phyloP scores from a whole-genome alignment of 2,888 invertebrate species.

The Drosophila multiciliata region DNA sequence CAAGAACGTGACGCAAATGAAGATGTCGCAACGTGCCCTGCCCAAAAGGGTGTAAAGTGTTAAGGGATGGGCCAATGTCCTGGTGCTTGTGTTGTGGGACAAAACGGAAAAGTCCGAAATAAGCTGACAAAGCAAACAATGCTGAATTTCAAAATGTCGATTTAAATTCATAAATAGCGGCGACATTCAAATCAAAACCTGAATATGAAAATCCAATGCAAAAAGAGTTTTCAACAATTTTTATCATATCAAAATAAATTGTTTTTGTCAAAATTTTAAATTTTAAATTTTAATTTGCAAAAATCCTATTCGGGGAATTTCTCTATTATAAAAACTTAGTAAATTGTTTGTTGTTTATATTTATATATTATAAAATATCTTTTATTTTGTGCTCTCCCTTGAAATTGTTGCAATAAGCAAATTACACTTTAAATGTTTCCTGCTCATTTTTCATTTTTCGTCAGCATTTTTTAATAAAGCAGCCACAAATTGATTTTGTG shows the following conservation, averaged over 20 bases:
- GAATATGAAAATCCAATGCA: neutral
- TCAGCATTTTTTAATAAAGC: neutral
- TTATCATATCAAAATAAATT: neutral
- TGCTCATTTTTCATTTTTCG: neutral
- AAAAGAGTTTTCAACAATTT: neutral
- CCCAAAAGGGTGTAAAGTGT: neutral
- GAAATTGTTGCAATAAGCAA: neutral
- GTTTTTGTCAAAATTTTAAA: no score
- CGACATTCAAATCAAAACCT: neutral
- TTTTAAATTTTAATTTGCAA: no score
- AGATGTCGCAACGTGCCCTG: conserved; percentile 53
- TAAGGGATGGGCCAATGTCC: neutral
- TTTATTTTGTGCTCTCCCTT: neutral
- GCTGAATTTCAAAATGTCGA: conserved; percentile 5
- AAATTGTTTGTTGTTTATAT: neutral
- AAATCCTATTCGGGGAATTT: no score
- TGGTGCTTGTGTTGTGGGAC: conserved; percentile 9
- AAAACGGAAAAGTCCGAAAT: conserved; percentile 22
- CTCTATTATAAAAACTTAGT: neutral
- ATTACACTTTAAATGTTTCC: neutral
- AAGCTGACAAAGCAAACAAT: conserved; percentile 42
- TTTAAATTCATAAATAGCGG: conserved; percentile 1
- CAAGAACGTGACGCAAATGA: conserved; percentile 60
- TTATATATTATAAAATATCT: neutral
- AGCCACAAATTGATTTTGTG: conserved; percentile 22